Evolutionary conservation across 2,797 vertebrate species (phyloP), one percentile per base, ranked within the genome.

Genomic region (Sarcoramphus papa): DNA sequence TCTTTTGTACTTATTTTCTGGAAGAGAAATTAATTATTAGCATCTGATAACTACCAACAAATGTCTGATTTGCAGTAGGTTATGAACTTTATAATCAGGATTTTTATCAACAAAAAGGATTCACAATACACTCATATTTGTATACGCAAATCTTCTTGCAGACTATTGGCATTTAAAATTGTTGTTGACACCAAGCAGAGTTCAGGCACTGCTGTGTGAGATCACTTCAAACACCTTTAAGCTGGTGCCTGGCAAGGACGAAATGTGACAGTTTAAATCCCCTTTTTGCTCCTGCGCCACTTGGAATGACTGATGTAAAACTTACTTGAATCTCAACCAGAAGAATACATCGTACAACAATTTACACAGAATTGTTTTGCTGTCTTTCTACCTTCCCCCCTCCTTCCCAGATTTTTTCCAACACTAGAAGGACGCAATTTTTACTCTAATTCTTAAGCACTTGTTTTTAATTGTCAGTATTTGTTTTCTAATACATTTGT

Each of bases 1-100:
- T 96, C 91, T 83, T 92, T 94, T 95, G 92, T 95, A 83, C 43
- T 78, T 91, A 81, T 90, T 92, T 96, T 94, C 73, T 94, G 68
- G 33, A 53, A 93, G 69, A 90, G 4, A 91, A 78, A 90, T 82
- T 91, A 85, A 82, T 95, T 92, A 78, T 95, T 90, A 93, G 85
- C 73, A 95, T 92, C 89, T 85, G 89, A 75, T 92, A 96, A 50
- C 69, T 81, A 93, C 50, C 65, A 85, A 91, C 85, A 96, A 90
- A 77, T 43, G 75, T 23, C 90, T 91, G 87, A 92, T 93, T 88
- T 91, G 65, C 60, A 82, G 63, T 40, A 68, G 91, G 93, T 89
- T 33, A 92, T 69, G 57, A 93, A 96, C 85, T 92, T 94, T 31
- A 75, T 78, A 88, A 91, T 85, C 89, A 85, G 60, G 84, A 91